phyloP scores from a whole-genome alignment of 2,888 invertebrate species.

The Rhamnusium bicolor region DNA sequence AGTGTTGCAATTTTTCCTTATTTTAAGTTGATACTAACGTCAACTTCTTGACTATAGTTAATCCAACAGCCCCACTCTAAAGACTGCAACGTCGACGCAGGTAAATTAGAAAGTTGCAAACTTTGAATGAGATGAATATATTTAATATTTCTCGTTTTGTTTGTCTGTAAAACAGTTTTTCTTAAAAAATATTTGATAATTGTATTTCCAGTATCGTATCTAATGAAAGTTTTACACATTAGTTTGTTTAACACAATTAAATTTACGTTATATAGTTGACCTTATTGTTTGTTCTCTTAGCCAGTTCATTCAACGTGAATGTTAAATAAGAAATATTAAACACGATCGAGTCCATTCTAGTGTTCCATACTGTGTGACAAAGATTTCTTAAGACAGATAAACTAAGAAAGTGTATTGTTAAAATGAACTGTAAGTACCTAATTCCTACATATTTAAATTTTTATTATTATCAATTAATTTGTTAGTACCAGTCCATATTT shows the following conservation, averaged over 20 bases:
- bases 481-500: no score
- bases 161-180: neutral
- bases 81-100: neutral
- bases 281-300: constrained; percentile 10
- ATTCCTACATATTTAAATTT: neutral
- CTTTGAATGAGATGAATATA: neutral
- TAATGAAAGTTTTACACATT: neutral
- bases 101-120: neutral
- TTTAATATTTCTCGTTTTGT: neutral
- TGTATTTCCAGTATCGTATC: no score
- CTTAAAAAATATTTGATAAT: neutral
- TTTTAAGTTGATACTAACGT: no score
- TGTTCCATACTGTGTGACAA: neutral
- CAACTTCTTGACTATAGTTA: no score
- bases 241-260: no score
- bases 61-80: neutral
- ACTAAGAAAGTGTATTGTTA: neutral
- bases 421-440: neutral
- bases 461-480: neutral
- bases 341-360: constrained; percentile 12
- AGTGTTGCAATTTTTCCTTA: no score
- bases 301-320: neutral
- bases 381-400: neutral
- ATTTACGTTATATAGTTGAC: neutral
- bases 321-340: constrained; percentile 1